A percentile compares a stretch with the other conserved stretches of the same genome.
Evolutionary conservation across 2,888 invertebrate genomes (phyloP).

Genomic region (Seira sanloemensis): DNA sequence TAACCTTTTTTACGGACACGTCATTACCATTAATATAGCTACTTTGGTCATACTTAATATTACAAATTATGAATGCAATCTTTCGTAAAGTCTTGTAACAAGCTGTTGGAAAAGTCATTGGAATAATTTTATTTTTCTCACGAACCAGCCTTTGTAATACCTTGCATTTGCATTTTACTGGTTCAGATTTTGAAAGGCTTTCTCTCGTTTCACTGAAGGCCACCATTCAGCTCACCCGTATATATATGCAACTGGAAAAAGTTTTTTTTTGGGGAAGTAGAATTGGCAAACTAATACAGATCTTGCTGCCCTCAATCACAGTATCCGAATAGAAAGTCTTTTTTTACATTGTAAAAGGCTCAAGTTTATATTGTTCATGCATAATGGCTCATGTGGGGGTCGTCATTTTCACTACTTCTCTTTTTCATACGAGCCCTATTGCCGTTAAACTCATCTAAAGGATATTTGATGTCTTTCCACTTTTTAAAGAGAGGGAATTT

Average conservation of each 20-base stretch:
- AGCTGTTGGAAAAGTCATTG: not conserved
- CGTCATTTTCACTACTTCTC: constrained; percentile 64
- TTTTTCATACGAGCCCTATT: constrained; percentile 60
- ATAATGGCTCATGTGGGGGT: constrained; percentile 64
- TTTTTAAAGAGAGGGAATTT: constrained; percentile 54
- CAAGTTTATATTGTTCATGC: constrained; percentile 42
- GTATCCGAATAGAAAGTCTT: constrained; percentile 33
- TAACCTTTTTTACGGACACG: not conserved
- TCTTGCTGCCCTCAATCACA: constrained; percentile 61
- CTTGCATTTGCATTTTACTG: not conserved
- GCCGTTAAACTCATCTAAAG: constrained; percentile 64
- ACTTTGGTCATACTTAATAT: not conserved
- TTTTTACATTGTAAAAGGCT: not conserved
- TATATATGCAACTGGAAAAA: not conserved
- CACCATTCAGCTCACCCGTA: not conserved
- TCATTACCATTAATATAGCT: not conserved
- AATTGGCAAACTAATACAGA: constrained; percentile 63
- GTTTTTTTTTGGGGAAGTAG: constrained; percentile 30
- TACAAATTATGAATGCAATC: not conserved
- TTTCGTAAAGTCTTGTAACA: not conserved
- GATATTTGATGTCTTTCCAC: constrained; percentile 63
- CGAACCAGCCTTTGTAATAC: not conserved
- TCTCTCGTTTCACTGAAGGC: not conserved
- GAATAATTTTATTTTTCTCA: not conserved
- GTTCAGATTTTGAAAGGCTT: not conserved